Base-by-base conservation (phyloP, 2,797 vertebrate genomes). In the Salmo trutta region DNA sequence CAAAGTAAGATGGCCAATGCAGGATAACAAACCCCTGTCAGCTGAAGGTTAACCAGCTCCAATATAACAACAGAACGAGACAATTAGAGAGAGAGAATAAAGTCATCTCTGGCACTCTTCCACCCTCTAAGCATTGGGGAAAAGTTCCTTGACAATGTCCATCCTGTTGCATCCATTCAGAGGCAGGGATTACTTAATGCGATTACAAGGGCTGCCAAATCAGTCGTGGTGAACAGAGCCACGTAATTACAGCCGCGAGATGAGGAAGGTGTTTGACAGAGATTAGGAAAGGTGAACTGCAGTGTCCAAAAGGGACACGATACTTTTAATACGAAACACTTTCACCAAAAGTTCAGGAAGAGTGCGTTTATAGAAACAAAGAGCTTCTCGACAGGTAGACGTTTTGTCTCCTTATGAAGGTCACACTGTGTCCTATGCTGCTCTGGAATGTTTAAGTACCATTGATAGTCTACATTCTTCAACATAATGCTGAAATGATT, bases 271-370 rank as follows among this genome's bases (percentile, higher is more conserved):
- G 91, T 88, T 80, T 87, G 88, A 87, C 86, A 66, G 87, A 93
- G 92, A 93, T 93, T 92, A 92, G 86, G 75, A 76, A 85, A 89
- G 89, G 91, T 92, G 89, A 93, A 88, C 86, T 84, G 81, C 79
- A 72, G 84, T 62, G 77, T 86, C 77, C 75, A 52, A 3, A 67
- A 51, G 24, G 21, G 3, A 70, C 72, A 73, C 70, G 83, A 80
- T 36, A 24, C 62, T 75, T 74, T 24, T 6, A 64, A 24, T 1
- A 64, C 21, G 1, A 64, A 21, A 12, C 24, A 64, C 21, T 64
- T 64, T 64, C 10, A 12, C 3, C 4, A 54, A 82, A 76, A 7
- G 69, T 75, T 87, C 66, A 62, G 51, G 83, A 75, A 73, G 19
- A 51, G 71, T 75, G 73, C 5, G 74, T 33, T 36, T 78, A 80